A percentile compares a stretch with the other conserved stretches of the same genome.
Evolutionary conservation across 2,888 invertebrate species (phyloP).

Genomic region (Petrolisthes manimaculis): DNA sequence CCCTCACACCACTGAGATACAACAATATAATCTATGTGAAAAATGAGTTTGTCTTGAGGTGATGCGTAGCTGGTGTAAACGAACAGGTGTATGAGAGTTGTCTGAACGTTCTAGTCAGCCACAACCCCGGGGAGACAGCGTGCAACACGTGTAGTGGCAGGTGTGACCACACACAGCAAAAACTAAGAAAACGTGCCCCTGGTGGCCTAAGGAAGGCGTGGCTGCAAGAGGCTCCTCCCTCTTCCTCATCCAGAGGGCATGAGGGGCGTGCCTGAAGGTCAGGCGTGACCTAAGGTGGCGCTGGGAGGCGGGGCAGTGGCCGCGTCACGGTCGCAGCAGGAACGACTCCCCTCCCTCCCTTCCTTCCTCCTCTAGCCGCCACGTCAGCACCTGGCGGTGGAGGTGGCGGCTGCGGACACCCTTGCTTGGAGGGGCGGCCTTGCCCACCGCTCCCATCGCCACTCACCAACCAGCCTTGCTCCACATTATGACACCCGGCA

Average conservation of each 20-base stretch:
- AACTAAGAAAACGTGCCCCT: slow-evolving; percentile 10
- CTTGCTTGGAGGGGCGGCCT: slow-evolving; percentile 22
- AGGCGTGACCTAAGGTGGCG: slow-evolving; percentile 55
- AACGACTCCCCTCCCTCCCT: not conserved
- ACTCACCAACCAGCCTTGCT: not conserved
- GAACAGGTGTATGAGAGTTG: too few relatives aligned
- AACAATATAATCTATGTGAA: too few relatives aligned
- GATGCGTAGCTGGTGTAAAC: too few relatives aligned
- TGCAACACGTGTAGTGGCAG: slow-evolving; percentile 30
- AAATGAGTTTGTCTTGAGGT: too few relatives aligned
- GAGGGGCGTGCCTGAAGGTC: slow-evolving; percentile 59
- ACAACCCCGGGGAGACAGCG: slow-evolving; percentile 9
- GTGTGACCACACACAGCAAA: slow-evolving; percentile 23
- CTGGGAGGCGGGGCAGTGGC: slow-evolving; percentile 59
- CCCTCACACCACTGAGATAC: too few relatives aligned
- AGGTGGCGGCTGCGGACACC: slow-evolving; percentile 9
- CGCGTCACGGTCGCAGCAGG: slow-evolving; percentile 44
- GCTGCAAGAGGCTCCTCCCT: slow-evolving; percentile 31
- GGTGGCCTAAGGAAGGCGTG: slow-evolving; percentile 37
- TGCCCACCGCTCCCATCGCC: not conserved
- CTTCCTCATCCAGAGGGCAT: slow-evolving; percentile 44
- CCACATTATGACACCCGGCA: not conserved
- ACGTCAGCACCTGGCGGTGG: slow-evolving; percentile 41
- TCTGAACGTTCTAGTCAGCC: not conserved
- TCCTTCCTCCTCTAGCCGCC: slow-evolving; percentile 21